phyloP scores from a whole-genome alignment of 2,888 invertebrate genomes.

The Macrosoma leucophasiata region DNA sequence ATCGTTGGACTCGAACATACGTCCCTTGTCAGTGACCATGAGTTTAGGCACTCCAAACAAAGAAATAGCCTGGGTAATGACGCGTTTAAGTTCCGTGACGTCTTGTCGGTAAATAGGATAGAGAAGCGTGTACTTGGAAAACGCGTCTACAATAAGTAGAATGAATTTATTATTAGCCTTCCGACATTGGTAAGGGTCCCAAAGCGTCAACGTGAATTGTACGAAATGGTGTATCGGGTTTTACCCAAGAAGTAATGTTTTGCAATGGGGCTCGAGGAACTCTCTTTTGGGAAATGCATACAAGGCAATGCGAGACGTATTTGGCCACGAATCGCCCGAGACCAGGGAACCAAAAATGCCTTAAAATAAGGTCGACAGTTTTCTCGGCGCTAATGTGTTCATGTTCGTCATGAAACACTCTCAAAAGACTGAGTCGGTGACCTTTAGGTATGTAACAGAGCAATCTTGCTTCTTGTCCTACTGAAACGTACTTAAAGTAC shows the following conservation, averaged over 20 bases:
- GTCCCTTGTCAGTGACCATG: conserved; percentile 20
- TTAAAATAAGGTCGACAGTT: conserved; percentile 1
- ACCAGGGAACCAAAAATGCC: conserved; percentile 7
- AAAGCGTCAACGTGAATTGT: conserved; percentile 16
- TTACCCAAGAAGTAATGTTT: conserved; percentile 23
- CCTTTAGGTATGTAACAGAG: conserved; percentile 29
- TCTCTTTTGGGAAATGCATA: conserved; percentile 18
- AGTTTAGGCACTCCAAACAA: conserved; percentile 22
- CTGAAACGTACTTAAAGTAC: conserved; percentile 12
- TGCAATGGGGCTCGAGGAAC: conserved; percentile 19
- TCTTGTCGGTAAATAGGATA: conserved; percentile 25
- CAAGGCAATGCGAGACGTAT: conserved; percentile 1
- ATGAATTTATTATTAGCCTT: conserved; percentile 5
- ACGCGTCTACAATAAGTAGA: conserved; percentile 23
- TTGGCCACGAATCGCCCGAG: conserved; percentile 3
- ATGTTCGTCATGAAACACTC: conserved; percentile 25
- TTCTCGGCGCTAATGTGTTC: conserved; percentile 9
- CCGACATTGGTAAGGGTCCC: conserved; percentile 1
- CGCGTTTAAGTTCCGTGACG: conserved; percentile 18
- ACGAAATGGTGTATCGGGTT: conserved; percentile 21
- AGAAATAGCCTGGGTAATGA: conserved; percentile 12
- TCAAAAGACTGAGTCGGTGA: conserved; percentile 25
- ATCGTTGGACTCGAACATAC: conserved; percentile 20
- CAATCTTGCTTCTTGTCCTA: conserved; percentile 18
- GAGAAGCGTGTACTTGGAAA: conserved; percentile 23